Conservation (phyloP, 2,888 invertebrate genomes). For the Lymantria monacha region DNA sequence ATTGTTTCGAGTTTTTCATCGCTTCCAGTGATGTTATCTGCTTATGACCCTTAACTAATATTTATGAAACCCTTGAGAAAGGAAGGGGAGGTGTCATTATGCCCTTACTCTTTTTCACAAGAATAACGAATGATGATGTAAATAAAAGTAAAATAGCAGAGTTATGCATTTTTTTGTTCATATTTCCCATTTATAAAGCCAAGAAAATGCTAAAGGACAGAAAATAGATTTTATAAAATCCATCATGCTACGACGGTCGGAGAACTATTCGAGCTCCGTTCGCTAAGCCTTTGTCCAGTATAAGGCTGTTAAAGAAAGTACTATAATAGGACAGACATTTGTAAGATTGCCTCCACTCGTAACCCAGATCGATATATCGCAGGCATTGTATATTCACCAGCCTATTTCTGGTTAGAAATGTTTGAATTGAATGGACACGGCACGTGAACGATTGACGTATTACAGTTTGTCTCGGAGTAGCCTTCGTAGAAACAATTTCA, state of each 20-base stretch:
- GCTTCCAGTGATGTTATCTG: too few relatives aligned
- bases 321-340: slow-evolving; percentile 53
- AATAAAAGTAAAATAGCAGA: too few relatives aligned
- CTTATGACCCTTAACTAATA: too few relatives aligned
- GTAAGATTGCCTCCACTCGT: slow-evolving; percentile 56
- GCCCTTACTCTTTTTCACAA: too few relatives aligned
- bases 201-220: slow-evolving; percentile 14
- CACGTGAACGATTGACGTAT: slow-evolving; percentile 68
- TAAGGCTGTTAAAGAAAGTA: slow-evolving; percentile 51
- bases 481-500: slow-evolving; percentile 70
- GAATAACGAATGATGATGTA: too few relatives aligned
- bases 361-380: slow-evolving; percentile 54
- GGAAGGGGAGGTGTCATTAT: too few relatives aligned
- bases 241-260: slow-evolving; percentile 26
- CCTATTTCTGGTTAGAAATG: slow-evolving; percentile 57
- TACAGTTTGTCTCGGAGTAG: slow-evolving; percentile 69
- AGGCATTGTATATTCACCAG: slow-evolving; percentile 69
- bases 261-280: slow-evolving; percentile 38
- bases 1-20: too few relatives aligned
- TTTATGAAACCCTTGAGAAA: too few relatives aligned
- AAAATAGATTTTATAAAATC: slow-evolving; percentile 32
- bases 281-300: slow-evolving; percentile 44
- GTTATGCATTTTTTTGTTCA: too few relatives aligned
- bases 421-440: slow-evolving; percentile 54
- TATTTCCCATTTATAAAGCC: slow-evolving; percentile 5